Evolutionary conservation across 2,797 vertebrate species (phyloP), one percentile per base, ranked within the genome.

Genomic region (Semaprochilodus insignis): DNA sequence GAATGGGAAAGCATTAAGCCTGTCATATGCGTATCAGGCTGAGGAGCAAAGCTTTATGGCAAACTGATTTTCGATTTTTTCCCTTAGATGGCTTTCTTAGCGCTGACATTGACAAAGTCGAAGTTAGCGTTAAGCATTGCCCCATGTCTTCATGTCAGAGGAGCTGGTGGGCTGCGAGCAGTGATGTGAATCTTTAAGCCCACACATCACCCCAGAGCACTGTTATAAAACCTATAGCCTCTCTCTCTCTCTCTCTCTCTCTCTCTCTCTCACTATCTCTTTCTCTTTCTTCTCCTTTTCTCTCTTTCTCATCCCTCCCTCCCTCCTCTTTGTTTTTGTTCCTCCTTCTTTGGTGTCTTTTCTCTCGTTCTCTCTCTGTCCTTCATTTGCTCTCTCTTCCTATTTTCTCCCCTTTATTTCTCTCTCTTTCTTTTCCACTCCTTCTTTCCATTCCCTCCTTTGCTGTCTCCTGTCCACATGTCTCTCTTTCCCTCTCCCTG

Each of bases 151-250:
- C 74, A 73, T 90, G 90, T 92, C 88, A 82, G 81, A 81, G 59
- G 87, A 78, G 89, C 84, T 85, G 89, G 84, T 89, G 78, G 82
- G 88, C 88, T 90, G 86, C 91, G 89, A 92, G 90, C 87, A 89
- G 90, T 88, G 90, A 92, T 89, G 91, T 84, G 77, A 87, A 91
- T 91, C 57, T 36, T 34, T 16, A 66, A 66, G 63, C 27, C 31
- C 27, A 65, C 40, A 13, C 17, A 62, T 62, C 52, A 59, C 65
- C 63, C 25, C 63, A 70, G 14, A 54, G 31, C 3, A 27, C 44
- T 63, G 44, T 11, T 10, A 4, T 15, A 44, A 2, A 65, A 51
- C 36, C n/a, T 25, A 4, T 44, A 51, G 23, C 25, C 34, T 17
- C 8, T 5, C 17, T 55, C 6, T 25, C 17, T 15, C 16, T 52